Evolutionary conservation across 92 coral and sea anemone genomes (phyloP).

Genomic region (Pocillopora meandrina): DNA sequence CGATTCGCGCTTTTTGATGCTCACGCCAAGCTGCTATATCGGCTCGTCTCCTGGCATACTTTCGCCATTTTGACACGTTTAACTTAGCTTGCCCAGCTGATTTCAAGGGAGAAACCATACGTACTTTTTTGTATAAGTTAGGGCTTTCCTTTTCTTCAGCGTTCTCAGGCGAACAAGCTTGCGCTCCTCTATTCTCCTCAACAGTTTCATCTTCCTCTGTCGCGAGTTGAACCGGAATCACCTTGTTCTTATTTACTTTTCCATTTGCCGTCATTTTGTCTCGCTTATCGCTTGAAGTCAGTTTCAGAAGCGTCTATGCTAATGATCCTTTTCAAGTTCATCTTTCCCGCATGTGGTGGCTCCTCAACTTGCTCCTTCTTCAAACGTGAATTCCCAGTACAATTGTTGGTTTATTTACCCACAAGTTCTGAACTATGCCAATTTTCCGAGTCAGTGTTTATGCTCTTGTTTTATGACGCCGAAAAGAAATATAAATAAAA

Average conservation of each 20-base stretch:
- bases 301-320: slow-evolving; percentile 25
- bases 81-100: slow-evolving; percentile 70
- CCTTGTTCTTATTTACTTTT: slow-evolving; percentile 67
- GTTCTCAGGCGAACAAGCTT: background rate
- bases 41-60: slow-evolving; percentile 54
- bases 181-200: slow-evolving; percentile 16
- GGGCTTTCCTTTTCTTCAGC: slow-evolving; percentile 42
- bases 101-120: slow-evolving; percentile 58
- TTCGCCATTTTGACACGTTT: slow-evolving; percentile 81
- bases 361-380: background rate
- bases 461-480: background rate
- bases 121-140: slow-evolving; percentile 31
- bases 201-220: slow-evolving; percentile 19
- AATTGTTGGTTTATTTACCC: slow-evolving; percentile 18
- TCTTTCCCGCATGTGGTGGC: background rate
- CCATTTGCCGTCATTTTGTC: slow-evolving; percentile 73
- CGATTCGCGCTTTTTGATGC: slow-evolving; percentile 46
- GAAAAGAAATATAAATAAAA: slow-evolving; percentile 1
- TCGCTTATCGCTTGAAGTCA: slow-evolving; percentile 9
- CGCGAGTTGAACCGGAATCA: slow-evolving; percentile 57
- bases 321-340: background rate
- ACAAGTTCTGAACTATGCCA: slow-evolving; percentile 19
- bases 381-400: background rate
- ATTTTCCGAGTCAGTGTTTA: background rate
- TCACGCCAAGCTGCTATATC: slow-evolving; percentile 42